A percentile compares a stretch with the other conserved stretches of the same genome.
These are phyloP conservation scores for Epistrophella euchroma DNA, from an alignment of 2,888 invertebrate species.

Conservation along the genomic window DNA sequence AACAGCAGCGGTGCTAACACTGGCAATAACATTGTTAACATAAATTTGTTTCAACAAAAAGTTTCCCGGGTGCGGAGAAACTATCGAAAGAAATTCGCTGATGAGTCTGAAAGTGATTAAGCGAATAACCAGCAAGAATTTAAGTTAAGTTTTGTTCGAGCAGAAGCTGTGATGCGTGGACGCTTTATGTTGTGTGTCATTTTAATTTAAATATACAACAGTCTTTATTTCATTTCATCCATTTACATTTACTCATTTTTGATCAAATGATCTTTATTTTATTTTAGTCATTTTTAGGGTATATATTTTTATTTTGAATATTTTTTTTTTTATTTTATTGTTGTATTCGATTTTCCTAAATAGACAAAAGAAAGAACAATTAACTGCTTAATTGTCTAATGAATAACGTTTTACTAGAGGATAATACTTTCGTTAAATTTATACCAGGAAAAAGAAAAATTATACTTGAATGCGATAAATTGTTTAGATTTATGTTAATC, in stretches of 20 bases:
- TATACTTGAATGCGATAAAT: neutral
- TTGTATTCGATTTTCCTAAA: neutral
- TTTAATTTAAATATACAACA: conserved; percentile 7
- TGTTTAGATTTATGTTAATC: neutral
- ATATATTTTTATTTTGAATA: neutral
- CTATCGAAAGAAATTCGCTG: conserved; percentile 86
- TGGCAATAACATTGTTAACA: conserved; percentile 74
- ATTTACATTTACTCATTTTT: conserved; percentile 1
- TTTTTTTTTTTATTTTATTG: neutral
- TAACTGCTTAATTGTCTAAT: conserved; percentile 1
- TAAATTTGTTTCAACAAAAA: conserved; percentile 83
- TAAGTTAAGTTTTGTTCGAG: conserved; percentile 40
- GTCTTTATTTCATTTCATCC: conserved; percentile 3
- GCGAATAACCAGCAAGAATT: neutral
- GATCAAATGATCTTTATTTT: conserved; percentile 4
- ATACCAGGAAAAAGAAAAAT: neutral
- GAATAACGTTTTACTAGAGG: neutral
- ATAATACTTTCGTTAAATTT: neutral
- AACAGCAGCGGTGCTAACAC: conserved; percentile 63
- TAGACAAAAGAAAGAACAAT: conserved; percentile 3
- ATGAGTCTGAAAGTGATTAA: conserved; percentile 87
- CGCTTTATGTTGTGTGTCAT: conserved; percentile 63
- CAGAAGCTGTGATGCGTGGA: conserved; percentile 73
- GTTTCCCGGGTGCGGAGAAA: conserved; percentile 87
- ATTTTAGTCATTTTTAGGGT: neutral